A percentile compares a stretch with the other conserved stretches of the same genome.
phyloP scores from a whole-genome alignment of 2,113 vertebrate genomes.

The Cairina moschata region DNA sequence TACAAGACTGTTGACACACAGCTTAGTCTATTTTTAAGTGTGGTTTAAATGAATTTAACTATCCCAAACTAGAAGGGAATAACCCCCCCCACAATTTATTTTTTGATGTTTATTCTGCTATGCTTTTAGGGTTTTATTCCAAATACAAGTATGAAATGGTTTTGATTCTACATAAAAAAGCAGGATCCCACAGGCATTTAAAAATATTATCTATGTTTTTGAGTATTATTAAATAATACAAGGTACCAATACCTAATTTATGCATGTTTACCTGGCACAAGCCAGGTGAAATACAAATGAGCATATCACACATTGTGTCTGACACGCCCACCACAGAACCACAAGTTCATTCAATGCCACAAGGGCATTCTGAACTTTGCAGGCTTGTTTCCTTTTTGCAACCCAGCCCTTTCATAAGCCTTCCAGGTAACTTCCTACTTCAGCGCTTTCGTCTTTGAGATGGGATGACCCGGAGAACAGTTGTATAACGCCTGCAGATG shows the following conservation, averaged over 20 bases:
- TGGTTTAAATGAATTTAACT: not conserved
- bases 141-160: not conserved
- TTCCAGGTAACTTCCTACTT: not conserved
- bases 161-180: not conserved
- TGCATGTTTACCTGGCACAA: not conserved
- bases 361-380: not conserved
- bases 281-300: not conserved
- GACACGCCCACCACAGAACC: not conserved
- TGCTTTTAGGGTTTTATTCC: not conserved
- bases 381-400: not conserved
- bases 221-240: not conserved
- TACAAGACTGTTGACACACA: not conserved
- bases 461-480: not conserved
- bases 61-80: not conserved
- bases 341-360: not conserved
- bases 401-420: not conserved
- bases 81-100: not conserved
- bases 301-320: not conserved
- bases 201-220: not conserved
- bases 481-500: not conserved
- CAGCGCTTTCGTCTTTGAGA: not conserved
- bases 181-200: not conserved
- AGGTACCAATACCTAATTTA: not conserved
- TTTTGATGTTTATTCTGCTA: not conserved
- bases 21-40: not conserved